A percentile compares a stretch with the other conserved stretches of the same genome.
These are phyloP conservation scores for Platyrinchus mystaceus DNA, from an alignment of 2,797 vertebrate species.

Conservation along the genomic window DNA sequence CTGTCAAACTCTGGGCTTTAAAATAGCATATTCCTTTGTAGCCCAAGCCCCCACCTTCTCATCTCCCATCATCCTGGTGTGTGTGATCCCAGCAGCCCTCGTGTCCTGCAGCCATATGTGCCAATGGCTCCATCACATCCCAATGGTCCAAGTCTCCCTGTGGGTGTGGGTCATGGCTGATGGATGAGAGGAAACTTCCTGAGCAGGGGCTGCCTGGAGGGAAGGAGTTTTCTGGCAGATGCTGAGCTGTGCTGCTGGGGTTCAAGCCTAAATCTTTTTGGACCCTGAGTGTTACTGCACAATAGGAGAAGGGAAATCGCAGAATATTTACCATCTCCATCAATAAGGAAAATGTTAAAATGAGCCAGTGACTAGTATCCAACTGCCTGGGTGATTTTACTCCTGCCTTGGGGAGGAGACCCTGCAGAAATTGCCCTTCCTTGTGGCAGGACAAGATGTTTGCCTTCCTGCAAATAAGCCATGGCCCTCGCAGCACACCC, in stretches of 20 bases:
- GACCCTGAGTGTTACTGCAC: background rate
- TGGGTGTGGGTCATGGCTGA: background rate
- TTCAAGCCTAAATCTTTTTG: background rate
- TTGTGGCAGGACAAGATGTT: rapidly evolving
- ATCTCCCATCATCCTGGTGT: background rate
- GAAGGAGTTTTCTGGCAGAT: background rate
- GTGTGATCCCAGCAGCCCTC: background rate
- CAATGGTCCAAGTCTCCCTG: background rate
- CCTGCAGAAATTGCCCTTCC: background rate
- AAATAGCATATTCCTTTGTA: background rate
- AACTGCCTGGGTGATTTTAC: background rate
- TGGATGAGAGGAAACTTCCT: background rate
- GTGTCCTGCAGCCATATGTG: rapidly evolving
- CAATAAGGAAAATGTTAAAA: background rate
- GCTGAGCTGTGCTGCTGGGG: rapidly evolving
- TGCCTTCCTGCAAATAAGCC: background rate
- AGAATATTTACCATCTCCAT: background rate
- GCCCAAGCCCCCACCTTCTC: rapidly evolving
- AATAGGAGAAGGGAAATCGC: background rate
- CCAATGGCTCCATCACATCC: rapidly evolving
- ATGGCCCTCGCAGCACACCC: background rate
- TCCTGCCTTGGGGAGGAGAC: background rate
- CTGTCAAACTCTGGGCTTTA: background rate
- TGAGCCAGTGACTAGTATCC: background rate
- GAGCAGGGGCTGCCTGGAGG: background rate